Evolutionary conservation across 1,140 invertebrate genomes (phyloP).

Genomic region (Nomia melanderi): DNA sequence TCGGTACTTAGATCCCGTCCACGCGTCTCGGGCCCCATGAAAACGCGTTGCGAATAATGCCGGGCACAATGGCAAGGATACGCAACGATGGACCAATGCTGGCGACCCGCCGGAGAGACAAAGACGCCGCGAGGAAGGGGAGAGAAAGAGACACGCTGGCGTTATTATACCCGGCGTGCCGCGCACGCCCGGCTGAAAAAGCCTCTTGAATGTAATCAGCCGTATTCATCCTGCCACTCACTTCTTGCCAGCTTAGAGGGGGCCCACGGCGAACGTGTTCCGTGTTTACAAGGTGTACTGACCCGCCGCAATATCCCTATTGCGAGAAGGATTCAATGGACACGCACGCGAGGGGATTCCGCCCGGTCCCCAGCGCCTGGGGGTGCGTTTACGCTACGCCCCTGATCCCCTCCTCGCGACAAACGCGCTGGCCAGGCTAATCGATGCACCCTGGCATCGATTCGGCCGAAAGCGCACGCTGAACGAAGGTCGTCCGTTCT

Average conservation of each 20-base stretch:
- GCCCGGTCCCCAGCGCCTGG: conserved; percentile 25
- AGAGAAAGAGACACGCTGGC: neutral
- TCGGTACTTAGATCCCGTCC: conserved; percentile 32
- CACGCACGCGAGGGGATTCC: conserved; percentile 12
- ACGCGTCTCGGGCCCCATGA: conserved; percentile 30
- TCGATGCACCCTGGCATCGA: too few relatives aligned
- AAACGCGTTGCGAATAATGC: conserved; percentile 38
- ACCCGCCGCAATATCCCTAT: conserved; percentile 48
- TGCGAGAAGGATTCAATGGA: conserved; percentile 35
- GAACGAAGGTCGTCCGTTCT: too few relatives aligned
- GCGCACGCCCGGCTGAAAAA: conserved; percentile 41
- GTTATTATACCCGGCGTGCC: conserved; percentile 49
- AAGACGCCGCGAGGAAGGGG: too few relatives aligned
- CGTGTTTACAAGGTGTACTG: conserved; percentile 52
- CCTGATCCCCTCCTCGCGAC: neutral
- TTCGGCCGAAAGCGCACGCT: too few relatives aligned
- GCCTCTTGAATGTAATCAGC: conserved; percentile 53
- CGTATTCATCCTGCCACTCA: conserved; percentile 54
- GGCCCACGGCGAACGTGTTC: conserved; percentile 32
- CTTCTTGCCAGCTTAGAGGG: conserved; percentile 51
- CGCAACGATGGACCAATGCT: too few relatives aligned
- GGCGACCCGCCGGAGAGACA: too few relatives aligned
- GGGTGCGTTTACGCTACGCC: conserved; percentile 1
- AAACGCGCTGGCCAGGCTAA: too few relatives aligned
- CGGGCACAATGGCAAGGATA: conserved; percentile 36